Base-by-base conservation (phyloP, 2,888 invertebrate species). In the Andrena trimmerana region DNA sequence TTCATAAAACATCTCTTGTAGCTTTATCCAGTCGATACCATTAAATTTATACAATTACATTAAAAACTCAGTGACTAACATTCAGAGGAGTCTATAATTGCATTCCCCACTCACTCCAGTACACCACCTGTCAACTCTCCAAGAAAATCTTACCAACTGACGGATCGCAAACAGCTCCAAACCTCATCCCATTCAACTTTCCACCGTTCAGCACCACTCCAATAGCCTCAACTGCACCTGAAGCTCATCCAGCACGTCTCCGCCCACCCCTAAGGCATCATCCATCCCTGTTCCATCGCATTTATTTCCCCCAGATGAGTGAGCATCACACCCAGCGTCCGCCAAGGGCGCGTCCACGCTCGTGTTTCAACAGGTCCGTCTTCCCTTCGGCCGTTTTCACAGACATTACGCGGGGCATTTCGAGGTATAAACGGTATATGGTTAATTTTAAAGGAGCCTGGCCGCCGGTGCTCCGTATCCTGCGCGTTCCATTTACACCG, bases 361-460 rank as follows among this genome's bases (percentile, higher is more conserved):
- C 24, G 10, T 29, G 73, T 59, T 73, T 75, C 78, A 78, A 78
- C 78, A 68, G 78, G 68, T 77, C 62, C 27, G 54, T 60, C 77
- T 52, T 36, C 59, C 75, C 36, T 27, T 8, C 27, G 27, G 10
- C 65, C 60, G 20, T 68, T 54, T 68, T 48, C 10, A 5, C 66
- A 59, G 27, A 60, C 68, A 29, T 75, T 27, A 20, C 33, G 31
- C 33, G 10, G 13, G 66, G 10, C 66, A 29, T 75, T 20, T 10
- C 20, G 24, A 24, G 77, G 57, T 54, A 63, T 54, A 77, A 78
- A 54, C 68, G 54, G 52, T 36, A 48, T 27, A 27, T n/a, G 20
- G 77, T 78, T 78, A 78, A 78, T 78, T 76, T 78, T 68, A 63
- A 76, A 76, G 68, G 31, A 67, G 68, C n/a, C 29, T 24, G 31